Percentiles rank a stretch among this genome's conserved stretches.
Evolutionary conservation across 1,140 invertebrate species (phyloP).

Genomic region (Cyclina sinensis): DNA sequence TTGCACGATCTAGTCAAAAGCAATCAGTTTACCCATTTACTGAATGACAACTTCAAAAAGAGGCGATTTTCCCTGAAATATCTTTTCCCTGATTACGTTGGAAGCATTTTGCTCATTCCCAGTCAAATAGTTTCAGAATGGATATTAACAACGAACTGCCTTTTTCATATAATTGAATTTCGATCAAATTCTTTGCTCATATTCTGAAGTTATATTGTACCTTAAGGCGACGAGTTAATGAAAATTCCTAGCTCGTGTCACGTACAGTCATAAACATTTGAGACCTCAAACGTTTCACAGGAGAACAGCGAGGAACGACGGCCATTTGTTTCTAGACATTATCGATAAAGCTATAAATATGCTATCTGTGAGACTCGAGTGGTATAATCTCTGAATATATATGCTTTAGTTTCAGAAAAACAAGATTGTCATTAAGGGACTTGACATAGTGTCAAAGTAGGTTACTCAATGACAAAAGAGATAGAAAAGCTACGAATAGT

Average conservation of each 20-base stretch:
- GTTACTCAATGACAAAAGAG: no score
- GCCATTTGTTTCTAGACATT: slow-evolving; percentile 15
- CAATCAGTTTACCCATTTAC: slow-evolving; percentile 26
- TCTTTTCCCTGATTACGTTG: slow-evolving; percentile 1
- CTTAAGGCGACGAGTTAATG: slow-evolving; percentile 57
- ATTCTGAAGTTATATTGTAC: slow-evolving; percentile 54
- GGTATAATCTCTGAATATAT: neutral
- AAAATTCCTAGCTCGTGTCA: slow-evolving; percentile 53
- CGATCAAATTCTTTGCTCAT: slow-evolving; percentile 64
- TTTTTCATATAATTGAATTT: slow-evolving; percentile 65
- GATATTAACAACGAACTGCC: slow-evolving; percentile 53
- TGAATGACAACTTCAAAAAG: slow-evolving; percentile 45
- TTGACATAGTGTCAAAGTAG: no score
- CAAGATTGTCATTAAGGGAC: no score
- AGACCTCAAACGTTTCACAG: slow-evolving; percentile 5
- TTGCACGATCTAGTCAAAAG: neutral
- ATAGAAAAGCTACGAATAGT: no score
- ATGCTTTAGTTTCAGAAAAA: no score
- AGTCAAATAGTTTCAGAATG: slow-evolving; percentile 40
- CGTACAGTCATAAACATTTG: slow-evolving; percentile 50
- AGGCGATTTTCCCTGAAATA: neutral
- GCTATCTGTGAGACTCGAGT: neutral
- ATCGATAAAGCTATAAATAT: slow-evolving; percentile 17
- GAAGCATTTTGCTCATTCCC: slow-evolving; percentile 15
- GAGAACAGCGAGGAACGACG: neutral